Conservation (phyloP, 2,888 invertebrate genomes). For the Apamea crenata region DNA sequence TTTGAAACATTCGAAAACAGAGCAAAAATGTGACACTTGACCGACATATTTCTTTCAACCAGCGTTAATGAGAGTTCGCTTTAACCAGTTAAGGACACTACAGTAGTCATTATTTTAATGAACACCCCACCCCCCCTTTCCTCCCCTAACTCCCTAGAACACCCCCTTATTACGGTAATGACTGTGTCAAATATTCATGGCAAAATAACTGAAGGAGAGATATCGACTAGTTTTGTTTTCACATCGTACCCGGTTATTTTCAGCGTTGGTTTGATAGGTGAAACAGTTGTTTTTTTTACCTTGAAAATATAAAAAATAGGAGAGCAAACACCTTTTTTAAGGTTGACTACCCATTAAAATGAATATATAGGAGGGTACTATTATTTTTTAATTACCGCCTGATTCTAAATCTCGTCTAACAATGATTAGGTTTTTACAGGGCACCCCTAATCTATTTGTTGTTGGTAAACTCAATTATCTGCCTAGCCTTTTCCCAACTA, state of each 20-base stretch:
- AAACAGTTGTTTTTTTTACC: background rate
- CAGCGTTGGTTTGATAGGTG: background rate
- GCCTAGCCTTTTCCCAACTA: background rate
- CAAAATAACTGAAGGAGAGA: slow-evolving; percentile 34
- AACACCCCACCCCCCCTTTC: slow-evolving; percentile 47
- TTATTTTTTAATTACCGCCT: background rate
- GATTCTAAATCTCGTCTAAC: background rate
- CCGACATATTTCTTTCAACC: slow-evolving; percentile 64
- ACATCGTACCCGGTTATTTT: background rate
- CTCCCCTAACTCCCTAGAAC: background rate
- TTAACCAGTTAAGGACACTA: slow-evolving; percentile 64
- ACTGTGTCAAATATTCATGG: slow-evolving; percentile 70
- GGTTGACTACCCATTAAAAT: background rate
- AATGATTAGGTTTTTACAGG: background rate
- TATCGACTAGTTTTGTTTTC: slow-evolving; percentile 28
- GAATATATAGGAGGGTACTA: background rate
- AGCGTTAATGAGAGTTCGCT: slow-evolving; percentile 64
- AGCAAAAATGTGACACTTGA: slow-evolving; percentile 54
- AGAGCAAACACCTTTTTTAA: background rate
- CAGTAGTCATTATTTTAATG: slow-evolving; percentile 74
- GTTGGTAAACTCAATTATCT: background rate
- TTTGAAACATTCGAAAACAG: slow-evolving; percentile 26
- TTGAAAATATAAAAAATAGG: background rate
- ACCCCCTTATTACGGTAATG: slow-evolving; percentile 66
- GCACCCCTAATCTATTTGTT: background rate